Conservation (phyloP, 1,140 invertebrate species). For the Drosophila lacertosa region DNA sequence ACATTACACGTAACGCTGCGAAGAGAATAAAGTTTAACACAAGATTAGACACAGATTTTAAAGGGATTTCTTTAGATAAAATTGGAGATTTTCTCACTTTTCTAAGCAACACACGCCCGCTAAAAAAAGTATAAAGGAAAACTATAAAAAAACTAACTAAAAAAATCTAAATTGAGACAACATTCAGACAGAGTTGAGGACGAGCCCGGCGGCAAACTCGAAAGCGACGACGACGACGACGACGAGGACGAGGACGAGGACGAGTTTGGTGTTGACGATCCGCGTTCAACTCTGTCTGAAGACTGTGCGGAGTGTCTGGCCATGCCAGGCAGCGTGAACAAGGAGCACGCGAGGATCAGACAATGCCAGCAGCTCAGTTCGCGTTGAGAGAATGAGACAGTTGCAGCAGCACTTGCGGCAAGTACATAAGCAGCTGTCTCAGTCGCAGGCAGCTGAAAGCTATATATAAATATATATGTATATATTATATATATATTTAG, state of each 20-base stretch:
- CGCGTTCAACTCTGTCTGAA: constrained; percentile 82
- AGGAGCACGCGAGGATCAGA: constrained; percentile 66
- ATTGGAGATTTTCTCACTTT: constrained; percentile 42
- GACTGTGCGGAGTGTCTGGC: constrained; percentile 71
- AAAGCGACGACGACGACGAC: constrained; percentile 49
- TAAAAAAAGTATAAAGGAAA: constrained; percentile 17
- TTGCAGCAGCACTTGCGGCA: constrained; percentile 29
- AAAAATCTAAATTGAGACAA: constrained; percentile 62
- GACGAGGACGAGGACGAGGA: constrained; percentile 40
- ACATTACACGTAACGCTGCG: constrained; percentile 61
- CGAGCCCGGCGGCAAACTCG: constrained; percentile 61
- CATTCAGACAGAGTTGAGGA: constrained; percentile 75
- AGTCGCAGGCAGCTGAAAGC: constrained; percentile 24
- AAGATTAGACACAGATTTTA: constrained; percentile 20
- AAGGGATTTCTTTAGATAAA: background rate
- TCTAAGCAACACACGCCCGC: constrained; percentile 65
- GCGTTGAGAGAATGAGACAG: constrained; percentile 53
- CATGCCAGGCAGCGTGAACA: constrained; percentile 17
- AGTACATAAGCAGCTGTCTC: constrained; percentile 67
- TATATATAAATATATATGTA: constrained; percentile 11
- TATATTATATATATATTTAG: constrained; percentile 1
- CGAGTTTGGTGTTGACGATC: constrained; percentile 54
- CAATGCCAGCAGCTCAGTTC: constrained; percentile 17
- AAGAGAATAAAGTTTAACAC: constrained; percentile 6
- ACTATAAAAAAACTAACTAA: constrained; percentile 40